phyloP scores from a whole-genome alignment of 2,797 vertebrate species.

The Pseudomugil tenellus region DNA sequence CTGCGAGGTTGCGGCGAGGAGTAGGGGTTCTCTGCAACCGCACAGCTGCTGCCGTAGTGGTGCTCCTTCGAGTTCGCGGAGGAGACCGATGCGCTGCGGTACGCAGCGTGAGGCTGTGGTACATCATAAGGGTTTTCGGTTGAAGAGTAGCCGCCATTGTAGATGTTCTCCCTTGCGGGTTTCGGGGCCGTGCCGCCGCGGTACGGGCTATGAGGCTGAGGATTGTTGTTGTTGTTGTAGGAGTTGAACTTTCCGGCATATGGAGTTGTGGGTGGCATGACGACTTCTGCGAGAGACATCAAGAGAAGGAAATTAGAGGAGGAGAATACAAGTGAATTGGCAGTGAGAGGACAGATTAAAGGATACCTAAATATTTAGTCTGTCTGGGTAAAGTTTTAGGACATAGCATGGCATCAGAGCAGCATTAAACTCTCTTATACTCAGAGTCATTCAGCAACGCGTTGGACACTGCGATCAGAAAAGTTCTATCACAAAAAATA shows the following conservation, averaged over 20 bases:
- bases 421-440: not conserved
- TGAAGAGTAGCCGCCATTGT: slow-evolving; percentile 44
- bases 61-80: slow-evolving; percentile 52
- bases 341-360: not conserved
- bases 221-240: slow-evolving; percentile 77
- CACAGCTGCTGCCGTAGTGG: slow-evolving; percentile 50
- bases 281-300: slow-evolving; percentile 57
- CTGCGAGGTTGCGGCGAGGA: slow-evolving; percentile 57
- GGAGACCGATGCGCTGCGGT: slow-evolving; percentile 62
- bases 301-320: not conserved
- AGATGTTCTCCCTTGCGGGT: slow-evolving; percentile 52
- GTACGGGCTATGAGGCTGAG: slow-evolving; percentile 70
- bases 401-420: not conserved
- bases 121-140: slow-evolving; percentile 75
- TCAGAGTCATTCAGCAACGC: no score
- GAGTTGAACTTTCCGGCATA: slow-evolving; percentile 92
- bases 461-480: not conserved
- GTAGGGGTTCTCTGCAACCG: slow-evolving; percentile 66
- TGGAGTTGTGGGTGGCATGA: slow-evolving; percentile 94
- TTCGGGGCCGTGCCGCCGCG: slow-evolving; percentile 43
- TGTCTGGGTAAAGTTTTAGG: not conserved
- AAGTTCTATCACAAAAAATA: no score
- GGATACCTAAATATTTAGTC: not conserved
- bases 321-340: slow-evolving; percentile 2
- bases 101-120: slow-evolving; percentile 62